These are phyloP conservation scores for Shargacucullia verbasci DNA, from an alignment of 2,888 invertebrate species.

Conservation along the genomic window DNA sequence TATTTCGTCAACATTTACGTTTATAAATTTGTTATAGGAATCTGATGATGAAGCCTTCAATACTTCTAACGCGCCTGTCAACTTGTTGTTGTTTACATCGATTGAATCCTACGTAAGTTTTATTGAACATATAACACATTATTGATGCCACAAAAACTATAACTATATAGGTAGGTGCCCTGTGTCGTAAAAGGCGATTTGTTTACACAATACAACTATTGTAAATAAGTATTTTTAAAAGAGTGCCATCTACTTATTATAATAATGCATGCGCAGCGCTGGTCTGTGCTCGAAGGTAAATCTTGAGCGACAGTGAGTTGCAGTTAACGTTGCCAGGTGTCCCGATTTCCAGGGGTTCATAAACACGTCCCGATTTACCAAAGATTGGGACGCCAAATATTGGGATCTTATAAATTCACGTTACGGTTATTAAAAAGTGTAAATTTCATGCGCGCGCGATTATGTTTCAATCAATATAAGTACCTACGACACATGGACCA, in stretches of 20 bases:
- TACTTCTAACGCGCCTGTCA: slow-evolving; percentile 5
- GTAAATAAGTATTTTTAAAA: slow-evolving; percentile 4
- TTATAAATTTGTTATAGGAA: slow-evolving; percentile 38
- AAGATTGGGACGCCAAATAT: too few relatives aligned
- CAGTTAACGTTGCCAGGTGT: too few relatives aligned
- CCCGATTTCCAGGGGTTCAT: too few relatives aligned
- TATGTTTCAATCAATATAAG: too few relatives aligned
- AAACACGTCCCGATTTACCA: too few relatives aligned
- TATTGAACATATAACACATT: slow-evolving; percentile 1
- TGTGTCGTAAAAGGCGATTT: not conserved
- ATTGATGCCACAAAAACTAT: slow-evolving; percentile 1
- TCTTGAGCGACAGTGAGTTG: not conserved
- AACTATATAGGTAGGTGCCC: not conserved
- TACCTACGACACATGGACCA: too few relatives aligned
- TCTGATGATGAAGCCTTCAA: slow-evolving; percentile 27
- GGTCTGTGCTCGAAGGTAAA: not conserved
- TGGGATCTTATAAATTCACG: too few relatives aligned
- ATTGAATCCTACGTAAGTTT: slow-evolving; percentile 34
- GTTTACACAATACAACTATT: slow-evolving; percentile 4
- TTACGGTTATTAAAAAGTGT: too few relatives aligned
- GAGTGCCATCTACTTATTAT: not conserved
- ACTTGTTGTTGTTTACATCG: slow-evolving; percentile 24
- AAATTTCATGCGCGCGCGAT: too few relatives aligned
- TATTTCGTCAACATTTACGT: slow-evolving; percentile 8
- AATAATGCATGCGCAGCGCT: too few relatives aligned